phyloP scores from a whole-genome alignment of 2,888 invertebrate species.

The Drosophila multiciliata region DNA sequence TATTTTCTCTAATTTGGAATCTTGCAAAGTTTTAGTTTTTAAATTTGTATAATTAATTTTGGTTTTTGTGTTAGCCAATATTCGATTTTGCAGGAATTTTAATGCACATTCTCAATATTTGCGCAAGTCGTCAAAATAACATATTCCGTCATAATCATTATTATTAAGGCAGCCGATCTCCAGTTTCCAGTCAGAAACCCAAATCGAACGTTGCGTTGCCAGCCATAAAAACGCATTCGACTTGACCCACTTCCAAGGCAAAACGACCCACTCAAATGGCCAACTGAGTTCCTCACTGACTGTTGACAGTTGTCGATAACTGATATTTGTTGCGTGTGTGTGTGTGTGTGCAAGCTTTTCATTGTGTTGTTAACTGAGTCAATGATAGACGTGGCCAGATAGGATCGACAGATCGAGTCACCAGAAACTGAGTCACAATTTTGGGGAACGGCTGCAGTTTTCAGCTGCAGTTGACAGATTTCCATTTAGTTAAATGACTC shows the following conservation, averaged over 20 bases:
- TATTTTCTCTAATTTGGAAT: not conserved
- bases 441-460: conserved; percentile 29
- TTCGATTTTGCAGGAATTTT: not conserved
- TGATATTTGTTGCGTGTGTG: not conserved
- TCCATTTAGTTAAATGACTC: conserved; percentile 50
- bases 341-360: conserved; percentile 8
- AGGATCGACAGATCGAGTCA: conserved; percentile 31
- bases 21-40: not conserved
- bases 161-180: conserved; percentile 34
- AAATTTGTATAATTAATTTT: not conserved
- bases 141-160: conserved; percentile 39
- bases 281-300: conserved; percentile 48
- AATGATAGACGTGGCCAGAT: conserved; percentile 18
- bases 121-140: conserved; percentile 9
- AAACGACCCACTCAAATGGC: conserved; percentile 56
- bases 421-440: conserved; percentile 45
- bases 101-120: not conserved
- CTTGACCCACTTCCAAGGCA: conserved; percentile 63
- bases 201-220: conserved; percentile 16
- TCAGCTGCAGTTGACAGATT: conserved; percentile 32
- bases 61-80: not conserved
- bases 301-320: conserved; percentile 41
- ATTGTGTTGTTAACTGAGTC: conserved; percentile 31
- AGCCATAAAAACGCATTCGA: conserved; percentile 61
- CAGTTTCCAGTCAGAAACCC: conserved; percentile 25